Conservation (phyloP, 2,113 vertebrate genomes). For the Thamnaconus septentrionalis region DNA sequence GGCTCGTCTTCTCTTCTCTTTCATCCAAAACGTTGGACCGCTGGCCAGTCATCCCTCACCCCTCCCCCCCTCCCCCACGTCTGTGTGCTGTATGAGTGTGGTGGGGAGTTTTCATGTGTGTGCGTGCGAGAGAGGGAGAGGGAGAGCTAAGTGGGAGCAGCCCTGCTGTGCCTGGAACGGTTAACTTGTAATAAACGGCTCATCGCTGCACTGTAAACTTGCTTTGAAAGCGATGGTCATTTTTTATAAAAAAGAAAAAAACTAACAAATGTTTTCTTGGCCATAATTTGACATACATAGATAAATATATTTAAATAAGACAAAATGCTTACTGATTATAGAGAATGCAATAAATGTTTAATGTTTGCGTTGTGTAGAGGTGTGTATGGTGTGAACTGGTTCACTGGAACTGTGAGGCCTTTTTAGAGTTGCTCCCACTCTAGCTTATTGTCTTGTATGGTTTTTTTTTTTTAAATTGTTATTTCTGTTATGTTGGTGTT, state of each 20-base stretch:
- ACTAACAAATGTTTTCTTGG: no score
- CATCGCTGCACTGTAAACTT: slow-evolving; percentile 19
- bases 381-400: slow-evolving; percentile 16
- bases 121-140: slow-evolving; percentile 1
- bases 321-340: slow-evolving; percentile 1
- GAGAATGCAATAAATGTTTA: slow-evolving; percentile 43
- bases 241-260: no score
- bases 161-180: slow-evolving; percentile 70
- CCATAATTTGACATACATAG: no score
- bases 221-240: no score
- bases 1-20: slow-evolving; percentile 21
- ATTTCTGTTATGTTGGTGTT: slow-evolving; percentile 28
- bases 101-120: slow-evolving; percentile 31
- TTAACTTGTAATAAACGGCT: slow-evolving; percentile 40
- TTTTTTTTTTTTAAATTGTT: slow-evolving; percentile 23
- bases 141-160: slow-evolving; percentile 65
- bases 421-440: slow-evolving; percentile 67
- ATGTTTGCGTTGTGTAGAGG: slow-evolving; percentile 44
- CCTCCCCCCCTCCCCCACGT: slow-evolving; percentile 30
- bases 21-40: slow-evolving; percentile 33
- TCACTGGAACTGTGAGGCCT: slow-evolving; percentile 36
- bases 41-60: slow-evolving; percentile 34
- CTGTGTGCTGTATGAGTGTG: slow-evolving; percentile 50
- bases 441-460: slow-evolving; percentile 25
- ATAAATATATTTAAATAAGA: background rate